These are phyloP conservation scores for Actinopyga echinites DNA, from an alignment of 53 echinoderm and acorn worm species.

Conservation along the genomic window DNA sequence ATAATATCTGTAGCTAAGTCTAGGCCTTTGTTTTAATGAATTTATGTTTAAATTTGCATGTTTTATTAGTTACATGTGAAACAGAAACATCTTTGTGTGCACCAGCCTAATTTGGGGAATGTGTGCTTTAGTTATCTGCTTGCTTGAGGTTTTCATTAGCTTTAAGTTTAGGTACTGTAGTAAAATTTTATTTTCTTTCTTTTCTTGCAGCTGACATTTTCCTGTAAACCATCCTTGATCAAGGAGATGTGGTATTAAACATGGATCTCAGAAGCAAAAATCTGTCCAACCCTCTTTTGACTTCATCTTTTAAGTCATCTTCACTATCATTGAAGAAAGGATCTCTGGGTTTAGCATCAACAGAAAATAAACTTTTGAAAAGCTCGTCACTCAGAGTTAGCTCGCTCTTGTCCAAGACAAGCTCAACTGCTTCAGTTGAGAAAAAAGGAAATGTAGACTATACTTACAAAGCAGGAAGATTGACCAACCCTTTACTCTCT, in stretches of 20 bases:
- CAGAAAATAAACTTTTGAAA: slow-evolving; percentile 7
- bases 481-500: not conserved
- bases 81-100: too few species aligned
- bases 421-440: not conserved
- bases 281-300: slow-evolving; percentile 18
- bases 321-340: not conserved
- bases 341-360: not conserved
- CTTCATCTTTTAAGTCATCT: not conserved
- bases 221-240: too few species aligned
- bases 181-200: too few species aligned
- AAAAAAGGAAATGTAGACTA: not conserved
- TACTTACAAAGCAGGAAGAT: not conserved
- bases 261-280: slow-evolving; percentile 33
- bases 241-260: not conserved
- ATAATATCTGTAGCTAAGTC: too few species aligned
- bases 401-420: not conserved
- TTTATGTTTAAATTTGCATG: too few species aligned
- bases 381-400: not conserved
- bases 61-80: too few species aligned
- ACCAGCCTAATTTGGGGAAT: too few species aligned
- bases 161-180: too few species aligned
- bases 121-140: too few species aligned
- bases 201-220: too few species aligned
- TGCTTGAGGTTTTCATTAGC: too few species aligned
- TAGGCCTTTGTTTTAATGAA: too few species aligned